Conservation (phyloP, 2,113 vertebrate genomes). For the Antechinus flavipes region DNA sequence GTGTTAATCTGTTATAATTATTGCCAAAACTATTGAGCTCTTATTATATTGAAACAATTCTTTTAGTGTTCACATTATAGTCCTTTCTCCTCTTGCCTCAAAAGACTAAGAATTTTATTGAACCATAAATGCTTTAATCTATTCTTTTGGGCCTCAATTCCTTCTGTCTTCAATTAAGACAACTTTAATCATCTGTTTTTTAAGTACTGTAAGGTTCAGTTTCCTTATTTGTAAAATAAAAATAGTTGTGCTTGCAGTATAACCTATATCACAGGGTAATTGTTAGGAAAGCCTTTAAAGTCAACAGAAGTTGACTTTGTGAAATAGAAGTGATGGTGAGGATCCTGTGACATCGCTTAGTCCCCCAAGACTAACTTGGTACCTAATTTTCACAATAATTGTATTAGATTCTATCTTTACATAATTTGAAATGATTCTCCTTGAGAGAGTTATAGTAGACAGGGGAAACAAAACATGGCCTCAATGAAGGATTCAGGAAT, state of each 20-base stretch:
- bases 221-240: neutral
- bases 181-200: no score
- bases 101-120: no score
- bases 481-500: constrained; percentile 34
- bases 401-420: neutral
- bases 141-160: no score
- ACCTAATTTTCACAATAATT: neutral
- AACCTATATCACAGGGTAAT: neutral
- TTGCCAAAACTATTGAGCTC: neutral
- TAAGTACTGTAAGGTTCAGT: no score
- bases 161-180: no score
- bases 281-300: neutral
- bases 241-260: neutral
- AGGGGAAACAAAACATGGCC: constrained; percentile 18
- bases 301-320: neutral
- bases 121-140: no score
- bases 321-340: neutral
- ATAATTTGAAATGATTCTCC: constrained; percentile 7
- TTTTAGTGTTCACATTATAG: no score
- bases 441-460: constrained; percentile 28
- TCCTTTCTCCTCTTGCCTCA: no score
- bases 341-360: neutral
- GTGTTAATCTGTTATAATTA: neutral
- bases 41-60: no score
- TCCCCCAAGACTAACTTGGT: neutral